Evolutionary conservation across 2,797 vertebrate species (phyloP), one percentile per base, ranked within the genome.

Genomic region (Chloroceryle amazona): DNA sequence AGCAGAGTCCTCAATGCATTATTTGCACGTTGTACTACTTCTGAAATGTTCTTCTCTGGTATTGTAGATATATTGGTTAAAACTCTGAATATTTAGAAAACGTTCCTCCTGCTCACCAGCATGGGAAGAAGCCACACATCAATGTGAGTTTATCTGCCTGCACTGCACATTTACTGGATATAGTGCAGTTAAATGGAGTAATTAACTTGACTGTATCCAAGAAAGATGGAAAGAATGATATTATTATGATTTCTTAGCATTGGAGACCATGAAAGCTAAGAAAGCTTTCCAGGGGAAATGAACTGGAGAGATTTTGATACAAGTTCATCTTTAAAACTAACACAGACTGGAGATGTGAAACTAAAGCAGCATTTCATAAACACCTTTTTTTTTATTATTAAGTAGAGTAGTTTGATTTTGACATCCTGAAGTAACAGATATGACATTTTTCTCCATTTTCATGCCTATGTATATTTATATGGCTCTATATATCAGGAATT

Each of bases 401-500:
- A 54, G 28, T 49, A 52, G 28, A 23, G 5, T 23, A 31, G 16
- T 41, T 91, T 81, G 47, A 76, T 89, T 81, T 66, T 84, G 44
- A 35, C 21, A 52, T 83, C 52, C 58, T 74, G 86, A 93, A 93
- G 74, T 67, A 89, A 76, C 14, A 71, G 66, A 37, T 67, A 31
- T 81, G 18, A 60, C 39, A 49, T 11, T 90, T 71, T 49, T 8
- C 28, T 92, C n/a, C 23, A 7, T 70, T 90, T 91, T 74, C 3
- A 80, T 89, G 83, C 92, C 54, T 57, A 23, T 68, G 17, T 58
- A 17, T 63, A 62, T 95, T 61, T 89, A 33, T 68, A 57, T 37
- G 28, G 9, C 11, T 81, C 33, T 81, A 23, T 37, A 10, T 94
- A 80, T 93, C 87, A 94, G 62, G 26, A 90, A 41, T 76, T 76